These are phyloP conservation scores for Dascyllus trimaculatus DNA, from an alignment of 2,113 vertebrate genomes.

Conservation along the genomic window DNA sequence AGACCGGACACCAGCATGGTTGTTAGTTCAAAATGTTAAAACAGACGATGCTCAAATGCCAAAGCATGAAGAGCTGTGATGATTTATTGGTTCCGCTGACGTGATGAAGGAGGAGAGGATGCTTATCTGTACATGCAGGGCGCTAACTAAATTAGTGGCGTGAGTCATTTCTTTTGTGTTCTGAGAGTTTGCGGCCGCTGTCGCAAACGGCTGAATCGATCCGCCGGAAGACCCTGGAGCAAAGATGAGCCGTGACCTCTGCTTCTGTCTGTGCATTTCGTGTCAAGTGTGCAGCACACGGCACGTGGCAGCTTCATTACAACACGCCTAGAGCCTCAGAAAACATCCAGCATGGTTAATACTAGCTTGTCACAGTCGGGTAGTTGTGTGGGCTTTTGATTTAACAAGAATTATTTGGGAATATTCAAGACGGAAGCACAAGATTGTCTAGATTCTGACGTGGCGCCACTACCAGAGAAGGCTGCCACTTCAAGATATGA, in stretches of 20 bases:
- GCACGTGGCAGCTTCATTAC: neutral
- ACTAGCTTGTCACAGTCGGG: too few relatives aligned
- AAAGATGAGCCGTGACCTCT: neutral
- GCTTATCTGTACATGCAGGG: neutral
- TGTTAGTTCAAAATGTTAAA: neutral
- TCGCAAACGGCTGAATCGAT: neutral
- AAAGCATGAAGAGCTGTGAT: neutral
- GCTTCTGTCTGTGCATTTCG: neutral
- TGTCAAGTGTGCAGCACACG: too few relatives aligned
- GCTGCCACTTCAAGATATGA: too few relatives aligned
- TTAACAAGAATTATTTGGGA: too few relatives aligned
- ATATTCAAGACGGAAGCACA: too few relatives aligned
- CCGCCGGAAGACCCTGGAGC: neutral
- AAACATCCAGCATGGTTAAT: too few relatives aligned
- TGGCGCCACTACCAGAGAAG: too few relatives aligned
- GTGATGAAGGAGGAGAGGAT: neutral
- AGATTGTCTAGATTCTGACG: too few relatives aligned
- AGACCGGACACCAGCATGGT: neutral
- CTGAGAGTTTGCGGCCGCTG: neutral
- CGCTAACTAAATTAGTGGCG: neutral
- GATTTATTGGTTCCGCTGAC: neutral
- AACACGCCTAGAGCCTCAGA: too few relatives aligned
- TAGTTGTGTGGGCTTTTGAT: too few relatives aligned
- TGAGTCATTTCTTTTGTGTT: slow-evolving; percentile 9
- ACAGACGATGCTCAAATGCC: slow-evolving; percentile 6